A percentile compares a stretch with the other conserved stretches of the same genome.
Conservation (phyloP, 92 coral and sea anemone genomes). For the Palythoa grandiflora region DNA sequence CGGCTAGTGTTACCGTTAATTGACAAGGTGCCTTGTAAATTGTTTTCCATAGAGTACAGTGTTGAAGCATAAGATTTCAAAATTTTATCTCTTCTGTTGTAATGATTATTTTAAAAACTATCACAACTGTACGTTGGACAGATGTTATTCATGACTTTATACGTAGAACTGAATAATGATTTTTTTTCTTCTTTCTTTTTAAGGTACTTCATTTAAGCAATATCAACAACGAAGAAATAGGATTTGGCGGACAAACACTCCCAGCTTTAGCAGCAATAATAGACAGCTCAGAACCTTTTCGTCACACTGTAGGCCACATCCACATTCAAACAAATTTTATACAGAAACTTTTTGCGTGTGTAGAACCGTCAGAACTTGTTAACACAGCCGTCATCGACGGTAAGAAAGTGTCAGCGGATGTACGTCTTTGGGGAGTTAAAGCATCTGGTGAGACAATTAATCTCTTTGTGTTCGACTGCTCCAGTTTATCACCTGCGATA, state of each 20-base stretch:
- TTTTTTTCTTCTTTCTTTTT: background rate
- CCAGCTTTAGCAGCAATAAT: conserved; percentile 68
- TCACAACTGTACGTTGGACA: too few species aligned
- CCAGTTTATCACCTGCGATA: conserved; percentile 56
- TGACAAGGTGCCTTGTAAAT: too few species aligned
- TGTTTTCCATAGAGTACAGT: too few species aligned
- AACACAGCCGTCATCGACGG: conserved; percentile 68
- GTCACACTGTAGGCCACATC: conserved; percentile 54
- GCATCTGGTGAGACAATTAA: conserved; percentile 56
- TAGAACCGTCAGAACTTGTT: conserved; percentile 58
- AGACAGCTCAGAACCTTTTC: conserved; percentile 47
- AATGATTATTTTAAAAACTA: too few species aligned
- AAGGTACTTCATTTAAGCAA: conserved; percentile 59
- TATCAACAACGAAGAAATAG: conserved; percentile 66
- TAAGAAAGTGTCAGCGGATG: conserved; percentile 36
- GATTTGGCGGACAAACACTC: conserved; percentile 44
- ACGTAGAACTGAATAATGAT: background rate
- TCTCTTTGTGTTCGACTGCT: conserved; percentile 55
- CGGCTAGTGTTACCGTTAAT: too few species aligned
- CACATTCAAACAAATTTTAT: conserved; percentile 39
- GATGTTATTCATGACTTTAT: too few species aligned
- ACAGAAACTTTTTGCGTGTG: conserved; percentile 44
- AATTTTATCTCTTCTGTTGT: too few species aligned
- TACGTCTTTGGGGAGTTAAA: conserved; percentile 46
- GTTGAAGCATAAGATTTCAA: too few species aligned